Evolutionary conservation across 2,888 invertebrate species (phyloP).

Genomic region (Eilema sororculum): DNA sequence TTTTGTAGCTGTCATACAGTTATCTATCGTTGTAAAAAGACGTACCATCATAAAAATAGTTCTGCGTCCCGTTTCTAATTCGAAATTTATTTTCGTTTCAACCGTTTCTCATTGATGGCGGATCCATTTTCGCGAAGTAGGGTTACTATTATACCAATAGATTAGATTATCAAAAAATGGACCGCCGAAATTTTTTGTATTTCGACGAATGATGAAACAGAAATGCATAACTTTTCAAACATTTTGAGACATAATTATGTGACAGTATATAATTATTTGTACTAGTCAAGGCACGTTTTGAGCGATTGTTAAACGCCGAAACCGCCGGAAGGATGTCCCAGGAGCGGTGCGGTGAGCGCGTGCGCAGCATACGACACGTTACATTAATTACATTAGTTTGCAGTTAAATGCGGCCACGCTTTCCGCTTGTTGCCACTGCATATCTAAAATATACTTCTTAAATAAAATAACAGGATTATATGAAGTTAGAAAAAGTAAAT

Average conservation of each 20-base stretch:
- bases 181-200: neutral
- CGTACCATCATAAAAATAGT: no score
- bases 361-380: slow-evolving; percentile 55
- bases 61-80: no score
- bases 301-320: slow-evolving; percentile 66
- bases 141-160: no score
- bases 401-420: slow-evolving; percentile 29
- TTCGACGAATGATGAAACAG: slow-evolving; percentile 7
- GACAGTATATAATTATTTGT: slow-evolving; percentile 22
- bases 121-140: no score
- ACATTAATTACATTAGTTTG: slow-evolving; percentile 38
- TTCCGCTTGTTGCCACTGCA: slow-evolving; percentile 7
- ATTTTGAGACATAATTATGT: slow-evolving; percentile 33
- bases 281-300: slow-evolving; percentile 65
- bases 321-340: slow-evolving; percentile 77
- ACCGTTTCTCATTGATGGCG: no score
- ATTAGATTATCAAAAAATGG: no score
- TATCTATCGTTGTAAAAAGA: no score
- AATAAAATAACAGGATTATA: slow-evolving; percentile 5
- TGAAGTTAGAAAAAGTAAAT: neutral
- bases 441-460: neutral
- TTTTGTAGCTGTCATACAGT: no score
- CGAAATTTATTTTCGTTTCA: no score
- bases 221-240: slow-evolving; percentile 20
- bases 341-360: slow-evolving; percentile 52